A percentile compares a stretch with the other conserved stretches of the same genome.
Conservation (phyloP, 2,888 invertebrate species). For the Sphaeridia pumilis region DNA sequence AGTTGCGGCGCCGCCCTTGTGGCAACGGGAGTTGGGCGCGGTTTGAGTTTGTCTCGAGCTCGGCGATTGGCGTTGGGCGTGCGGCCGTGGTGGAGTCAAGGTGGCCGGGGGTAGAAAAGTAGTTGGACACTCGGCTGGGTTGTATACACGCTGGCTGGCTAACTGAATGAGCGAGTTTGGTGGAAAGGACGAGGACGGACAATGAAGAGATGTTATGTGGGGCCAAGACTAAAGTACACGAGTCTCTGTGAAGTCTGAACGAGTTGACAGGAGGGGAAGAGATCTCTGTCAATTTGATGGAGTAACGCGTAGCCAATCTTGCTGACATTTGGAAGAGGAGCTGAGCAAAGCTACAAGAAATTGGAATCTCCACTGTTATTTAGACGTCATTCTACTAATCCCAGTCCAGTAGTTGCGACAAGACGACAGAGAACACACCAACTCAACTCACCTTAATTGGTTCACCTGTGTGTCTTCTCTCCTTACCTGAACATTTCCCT, state of each 20-base stretch:
- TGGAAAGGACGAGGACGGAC: too few species aligned
- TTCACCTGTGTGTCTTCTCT: too few species aligned
- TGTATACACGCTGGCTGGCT: neutral
- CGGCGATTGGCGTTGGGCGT: neutral
- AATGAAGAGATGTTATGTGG: constrained; percentile 32
- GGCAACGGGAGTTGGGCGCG: neutral
- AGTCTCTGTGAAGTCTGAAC: constrained; percentile 22
- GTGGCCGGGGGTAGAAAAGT: neutral
- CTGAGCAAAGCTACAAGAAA: too few species aligned
- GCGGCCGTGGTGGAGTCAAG: neutral
- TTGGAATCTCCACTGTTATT: too few species aligned
- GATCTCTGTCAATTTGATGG: constrained; percentile 35
- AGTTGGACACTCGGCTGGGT: too few species aligned
- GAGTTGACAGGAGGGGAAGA: constrained; percentile 31
- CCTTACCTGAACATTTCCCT: too few species aligned
- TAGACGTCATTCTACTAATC: constrained; percentile 28
- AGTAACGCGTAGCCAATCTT: constrained; percentile 37
- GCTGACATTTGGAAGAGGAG: constrained; percentile 37
- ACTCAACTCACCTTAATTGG: constrained; percentile 19
- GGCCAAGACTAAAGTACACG: too few species aligned
- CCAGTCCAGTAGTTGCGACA: constrained; percentile 15
- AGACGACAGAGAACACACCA: constrained; percentile 17
- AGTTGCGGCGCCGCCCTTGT: neutral
- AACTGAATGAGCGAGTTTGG: constrained; percentile 1
- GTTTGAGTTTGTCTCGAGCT: neutral